Conservation (phyloP, 2,797 vertebrate species). For the Myotis planiceps region DNA sequence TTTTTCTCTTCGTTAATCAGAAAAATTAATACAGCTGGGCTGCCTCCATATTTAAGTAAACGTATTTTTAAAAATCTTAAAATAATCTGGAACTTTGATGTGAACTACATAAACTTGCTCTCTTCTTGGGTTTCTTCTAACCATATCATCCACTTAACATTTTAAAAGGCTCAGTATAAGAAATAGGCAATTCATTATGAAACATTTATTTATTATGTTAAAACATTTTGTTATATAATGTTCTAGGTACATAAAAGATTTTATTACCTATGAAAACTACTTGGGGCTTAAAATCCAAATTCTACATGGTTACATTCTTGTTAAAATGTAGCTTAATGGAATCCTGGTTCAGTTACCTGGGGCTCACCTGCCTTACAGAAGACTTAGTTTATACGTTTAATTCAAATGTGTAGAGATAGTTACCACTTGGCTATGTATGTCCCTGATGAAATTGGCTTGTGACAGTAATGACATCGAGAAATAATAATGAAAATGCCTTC, state of each 20-base stretch:
- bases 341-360: constrained; percentile 42
- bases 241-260: constrained; percentile 1
- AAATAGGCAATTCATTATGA: background rate
- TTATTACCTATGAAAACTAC: background rate
- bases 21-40: constrained; percentile 35
- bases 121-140: background rate
- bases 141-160: background rate
- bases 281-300: constrained; percentile 30
- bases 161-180: constrained; percentile 34
- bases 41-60: constrained; percentile 22
- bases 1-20: constrained; percentile 62
- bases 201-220: constrained; percentile 16
- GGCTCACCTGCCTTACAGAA: constrained; percentile 50
- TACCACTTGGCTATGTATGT: constrained; percentile 11
- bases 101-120: background rate
- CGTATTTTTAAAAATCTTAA: background rate
- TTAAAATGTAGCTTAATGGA: constrained; percentile 57
- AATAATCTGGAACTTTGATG: constrained; percentile 22
- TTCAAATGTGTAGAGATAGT: constrained; percentile 66
- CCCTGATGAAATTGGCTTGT: constrained; percentile 81
- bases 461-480: constrained; percentile 84
- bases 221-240: background rate
- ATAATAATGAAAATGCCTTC: constrained; percentile 87
- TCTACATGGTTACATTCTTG: background rate
- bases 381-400: constrained; percentile 74